Conservation (phyloP, 2,797 vertebrate genomes). For the Sebastiscus tertius region DNA sequence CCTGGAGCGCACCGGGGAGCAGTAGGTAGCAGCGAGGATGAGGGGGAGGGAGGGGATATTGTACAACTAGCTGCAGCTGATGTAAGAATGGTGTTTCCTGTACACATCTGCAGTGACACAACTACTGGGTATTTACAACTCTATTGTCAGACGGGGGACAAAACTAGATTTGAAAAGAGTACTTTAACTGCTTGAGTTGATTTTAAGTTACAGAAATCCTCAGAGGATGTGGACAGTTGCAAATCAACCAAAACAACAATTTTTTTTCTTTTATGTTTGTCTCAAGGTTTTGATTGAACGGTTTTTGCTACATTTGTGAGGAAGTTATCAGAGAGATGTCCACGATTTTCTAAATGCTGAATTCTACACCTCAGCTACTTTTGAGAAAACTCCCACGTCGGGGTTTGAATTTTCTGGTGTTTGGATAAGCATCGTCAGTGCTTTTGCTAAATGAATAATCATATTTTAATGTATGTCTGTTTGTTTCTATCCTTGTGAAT, state of each 20-base stretch:
- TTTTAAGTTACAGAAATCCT: slow-evolving; percentile 50
- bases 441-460: slow-evolving; percentile 25
- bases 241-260: slow-evolving; percentile 46
- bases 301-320: slow-evolving; percentile 29
- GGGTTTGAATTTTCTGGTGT: slow-evolving; percentile 20
- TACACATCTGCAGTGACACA: slow-evolving; percentile 42
- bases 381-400: slow-evolving; percentile 26
- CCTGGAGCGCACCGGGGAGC: slow-evolving; percentile 87
- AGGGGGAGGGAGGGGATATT: neutral
- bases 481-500: slow-evolving; percentile 38
- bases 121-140: slow-evolving; percentile 53
- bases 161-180: slow-evolving; percentile 39
- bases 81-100: slow-evolving; percentile 41
- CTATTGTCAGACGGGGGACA: slow-evolving; percentile 33
- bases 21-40: slow-evolving; percentile 62
- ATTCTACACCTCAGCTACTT: slow-evolving; percentile 45
- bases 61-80: slow-evolving; percentile 29
- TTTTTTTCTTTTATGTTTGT: neutral
- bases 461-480: slow-evolving; percentile 22
- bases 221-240: slow-evolving; percentile 24
- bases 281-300: slow-evolving; percentile 27
- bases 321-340: slow-evolving; percentile 21
- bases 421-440: slow-evolving; percentile 19
- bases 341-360: slow-evolving; percentile 32
- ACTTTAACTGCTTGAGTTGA: slow-evolving; percentile 54